phyloP scores from a whole-genome alignment of 1,140 invertebrate genomes.

The Colletes gigas region DNA sequence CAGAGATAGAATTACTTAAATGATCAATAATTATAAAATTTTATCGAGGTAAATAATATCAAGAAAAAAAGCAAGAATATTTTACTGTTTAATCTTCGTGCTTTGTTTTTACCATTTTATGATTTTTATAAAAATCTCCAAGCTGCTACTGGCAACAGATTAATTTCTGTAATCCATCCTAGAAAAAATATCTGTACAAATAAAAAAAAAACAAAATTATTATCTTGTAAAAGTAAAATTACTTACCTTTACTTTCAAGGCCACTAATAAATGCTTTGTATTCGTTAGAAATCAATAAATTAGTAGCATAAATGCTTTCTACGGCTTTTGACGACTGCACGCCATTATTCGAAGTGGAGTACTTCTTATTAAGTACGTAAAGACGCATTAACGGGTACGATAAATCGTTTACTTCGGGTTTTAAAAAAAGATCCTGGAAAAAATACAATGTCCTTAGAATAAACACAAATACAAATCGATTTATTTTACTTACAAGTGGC shows the following conservation, averaged over 20 bases:
- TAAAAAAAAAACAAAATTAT: constrained; percentile 4
- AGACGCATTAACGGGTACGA: constrained; percentile 60
- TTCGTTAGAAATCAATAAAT: constrained; percentile 67
- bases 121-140: constrained; percentile 70
- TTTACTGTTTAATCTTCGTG: constrained; percentile 9
- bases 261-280: constrained; percentile 79
- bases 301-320: constrained; percentile 50
- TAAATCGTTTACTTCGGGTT: constrained; percentile 39
- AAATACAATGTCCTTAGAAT: neutral
- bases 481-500: constrained; percentile 52
- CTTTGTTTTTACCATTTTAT: constrained; percentile 12
- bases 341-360: constrained; percentile 51
- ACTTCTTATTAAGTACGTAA: constrained; percentile 60
- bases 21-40: constrained; percentile 33
- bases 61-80: constrained; percentile 16
- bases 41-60: constrained; percentile 49
- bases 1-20: constrained; percentile 37
- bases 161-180: constrained; percentile 81
- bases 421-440: constrained; percentile 45
- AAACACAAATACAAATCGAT: neutral
- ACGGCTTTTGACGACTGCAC: constrained; percentile 32
- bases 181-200: constrained; percentile 58
- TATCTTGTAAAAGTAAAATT: constrained; percentile 26
- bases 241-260: constrained; percentile 74
- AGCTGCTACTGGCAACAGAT: constrained; percentile 79